A percentile compares a stretch with the other conserved stretches of the same genome.
Evolutionary conservation across 2,888 invertebrate species (phyloP).

Genomic region (Macrophya annulata): DNA sequence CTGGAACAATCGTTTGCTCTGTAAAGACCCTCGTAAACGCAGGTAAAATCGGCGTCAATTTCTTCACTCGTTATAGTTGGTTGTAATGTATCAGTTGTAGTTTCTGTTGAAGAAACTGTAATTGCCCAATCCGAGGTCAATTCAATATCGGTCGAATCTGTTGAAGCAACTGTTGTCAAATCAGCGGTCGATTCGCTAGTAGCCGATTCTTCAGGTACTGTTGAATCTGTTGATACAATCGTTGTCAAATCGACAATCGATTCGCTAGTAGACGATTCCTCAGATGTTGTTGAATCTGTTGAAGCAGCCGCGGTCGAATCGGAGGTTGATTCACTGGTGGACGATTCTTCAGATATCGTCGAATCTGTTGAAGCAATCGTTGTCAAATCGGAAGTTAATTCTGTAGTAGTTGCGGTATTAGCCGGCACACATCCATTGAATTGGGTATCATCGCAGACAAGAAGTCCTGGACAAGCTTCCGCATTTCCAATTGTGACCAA

Average conservation of each 20-base stretch:
- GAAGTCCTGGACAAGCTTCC: neutral
- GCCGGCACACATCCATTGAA: constrained; percentile 2
- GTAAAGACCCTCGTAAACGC: constrained; percentile 22
- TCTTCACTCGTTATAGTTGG: neutral
- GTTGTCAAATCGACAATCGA: neutral
- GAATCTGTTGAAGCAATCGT: neutral
- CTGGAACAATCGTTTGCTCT: constrained; percentile 28
- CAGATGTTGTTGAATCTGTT: neutral
- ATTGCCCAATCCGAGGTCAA: neutral
- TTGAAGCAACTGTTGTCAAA: neutral
- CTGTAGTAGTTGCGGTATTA: constrained; percentile 12
- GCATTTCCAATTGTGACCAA: constrained; percentile 17
- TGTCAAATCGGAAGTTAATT: neutral
- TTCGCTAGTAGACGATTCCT: neutral
- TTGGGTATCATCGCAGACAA: constrained; percentile 32
- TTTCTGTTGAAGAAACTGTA: neutral
- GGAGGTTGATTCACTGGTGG: neutral
- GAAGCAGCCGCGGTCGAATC: neutral
- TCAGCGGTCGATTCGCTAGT: neutral
- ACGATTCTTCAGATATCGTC: neutral
- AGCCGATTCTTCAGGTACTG: neutral
- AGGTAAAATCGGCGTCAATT: constrained; percentile 17
- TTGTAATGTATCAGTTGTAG: neutral
- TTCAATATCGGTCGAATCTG: no score
- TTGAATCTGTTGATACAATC: neutral